A percentile compares a stretch with the other conserved stretches of the same genome.
Evolutionary conservation across 2,113 vertebrate genomes (phyloP).

Genomic region (Collichthys lucidus): DNA sequence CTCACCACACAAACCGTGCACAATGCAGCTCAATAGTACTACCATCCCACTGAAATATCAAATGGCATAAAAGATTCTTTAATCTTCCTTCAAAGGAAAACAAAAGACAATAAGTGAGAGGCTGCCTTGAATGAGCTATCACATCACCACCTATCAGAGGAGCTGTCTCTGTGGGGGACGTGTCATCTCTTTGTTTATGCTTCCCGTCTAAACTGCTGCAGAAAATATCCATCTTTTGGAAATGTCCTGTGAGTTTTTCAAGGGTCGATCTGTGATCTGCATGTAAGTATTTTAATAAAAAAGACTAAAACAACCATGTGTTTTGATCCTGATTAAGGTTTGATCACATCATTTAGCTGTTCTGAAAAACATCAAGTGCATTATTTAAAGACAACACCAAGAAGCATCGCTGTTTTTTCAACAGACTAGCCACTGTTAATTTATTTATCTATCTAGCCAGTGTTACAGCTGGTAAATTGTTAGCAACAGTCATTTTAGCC

Average conservation of each 20-base stretch:
- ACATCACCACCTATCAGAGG: slow-evolving; percentile 59
- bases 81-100: slow-evolving; percentile 70
- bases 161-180: slow-evolving; percentile 55
- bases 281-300: slow-evolving; percentile 1
- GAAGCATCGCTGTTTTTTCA: background rate
- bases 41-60: slow-evolving; percentile 56
- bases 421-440: too few species aligned
- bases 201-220: slow-evolving; percentile 55
- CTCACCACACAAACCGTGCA: slow-evolving; percentile 32
- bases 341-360: background rate
- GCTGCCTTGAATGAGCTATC: slow-evolving; percentile 53
- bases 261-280: slow-evolving; percentile 16
- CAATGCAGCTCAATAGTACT: slow-evolving; percentile 38
- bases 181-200: slow-evolving; percentile 58
- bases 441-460: background rate
- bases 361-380: background rate
- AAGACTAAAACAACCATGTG: background rate
- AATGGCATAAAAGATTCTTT: slow-evolving; percentile 58
- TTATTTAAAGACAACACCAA: background rate
- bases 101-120: slow-evolving; percentile 62
- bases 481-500: background rate
- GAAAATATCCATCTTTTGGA: slow-evolving; percentile 36
- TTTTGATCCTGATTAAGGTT: slow-evolving; percentile 9
- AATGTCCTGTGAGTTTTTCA: slow-evolving; percentile 41
- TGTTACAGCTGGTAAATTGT: background rate